Percentiles rank a stretch among this genome's conserved stretches.
Conservation (phyloP, 2,888 invertebrate genomes). For the Drosophila affinis region DNA sequence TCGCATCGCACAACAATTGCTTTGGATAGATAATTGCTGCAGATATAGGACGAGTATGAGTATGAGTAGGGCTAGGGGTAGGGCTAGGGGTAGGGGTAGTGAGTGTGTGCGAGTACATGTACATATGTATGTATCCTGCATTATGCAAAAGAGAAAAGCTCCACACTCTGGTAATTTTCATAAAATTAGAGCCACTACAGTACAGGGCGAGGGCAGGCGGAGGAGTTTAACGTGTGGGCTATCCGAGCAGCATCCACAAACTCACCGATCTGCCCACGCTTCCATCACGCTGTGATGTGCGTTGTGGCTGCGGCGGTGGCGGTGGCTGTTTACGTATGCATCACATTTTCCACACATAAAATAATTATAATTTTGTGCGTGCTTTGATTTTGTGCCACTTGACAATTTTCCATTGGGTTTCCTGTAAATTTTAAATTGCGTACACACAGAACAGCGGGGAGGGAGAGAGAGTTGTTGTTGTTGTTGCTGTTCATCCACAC, state of each 20-base stretch:
- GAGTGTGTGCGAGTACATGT: conserved; percentile 9
- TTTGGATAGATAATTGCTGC: conserved; percentile 60
- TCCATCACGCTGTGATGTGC: conserved; percentile 7
- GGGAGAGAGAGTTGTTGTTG: too few relatives aligned
- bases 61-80: too few relatives aligned
- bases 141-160: conserved; percentile 57
- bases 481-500: not conserved
- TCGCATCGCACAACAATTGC: conserved; percentile 51
- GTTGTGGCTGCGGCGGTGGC: conserved; percentile 9
- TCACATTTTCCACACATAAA: conserved; percentile 68
- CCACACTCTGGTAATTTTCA: conserved; percentile 71
- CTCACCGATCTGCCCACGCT: conserved; percentile 27
- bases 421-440: conserved; percentile 60
- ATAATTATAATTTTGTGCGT: conserved; percentile 75
- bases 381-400: conserved; percentile 73
- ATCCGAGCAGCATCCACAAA: not conserved
- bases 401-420: conserved; percentile 64
- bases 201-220: conserved; percentile 16
- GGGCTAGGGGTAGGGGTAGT: too few relatives aligned
- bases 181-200: conserved; percentile 57
- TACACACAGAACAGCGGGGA: conserved; percentile 12
- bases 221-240: not conserved
- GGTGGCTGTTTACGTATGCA: conserved; percentile 57
- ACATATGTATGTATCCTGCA: conserved; percentile 51
- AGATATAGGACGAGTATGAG: conserved; percentile 8